Conservation (phyloP, 2,113 vertebrate genomes). For the Crotalus tigris region DNA sequence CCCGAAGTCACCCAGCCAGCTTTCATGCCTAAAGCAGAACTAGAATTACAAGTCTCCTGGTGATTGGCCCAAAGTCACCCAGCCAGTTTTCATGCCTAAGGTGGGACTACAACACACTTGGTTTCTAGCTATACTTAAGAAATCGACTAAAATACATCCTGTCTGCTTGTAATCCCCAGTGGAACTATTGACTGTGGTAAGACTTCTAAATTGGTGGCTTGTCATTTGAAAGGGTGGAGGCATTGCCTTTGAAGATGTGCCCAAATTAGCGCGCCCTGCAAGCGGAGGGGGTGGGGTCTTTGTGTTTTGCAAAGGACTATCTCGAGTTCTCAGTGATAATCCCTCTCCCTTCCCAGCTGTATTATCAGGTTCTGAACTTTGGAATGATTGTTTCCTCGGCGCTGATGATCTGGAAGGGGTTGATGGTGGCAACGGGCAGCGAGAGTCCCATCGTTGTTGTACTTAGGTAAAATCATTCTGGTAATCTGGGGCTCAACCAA, state of each 20-base stretch:
- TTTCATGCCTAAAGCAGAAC: no score
- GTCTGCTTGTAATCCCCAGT: not conserved
- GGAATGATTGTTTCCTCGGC: constrained; percentile 99
- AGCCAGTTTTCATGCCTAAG: no score
- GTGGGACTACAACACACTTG: no score
- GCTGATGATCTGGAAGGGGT: constrained; percentile 98
- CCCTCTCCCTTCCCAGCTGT: constrained; percentile 73
- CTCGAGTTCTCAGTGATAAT: not conserved
- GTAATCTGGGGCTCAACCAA: not conserved
- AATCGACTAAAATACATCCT: not conserved
- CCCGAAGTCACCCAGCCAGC: no score
- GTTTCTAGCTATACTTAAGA: not conserved
- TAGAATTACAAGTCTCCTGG: no score
- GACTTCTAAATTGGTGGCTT: not conserved
- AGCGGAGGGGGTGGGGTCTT: not conserved
- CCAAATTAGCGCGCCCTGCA: not conserved
- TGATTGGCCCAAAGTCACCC: no score
- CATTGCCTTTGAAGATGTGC: not conserved
- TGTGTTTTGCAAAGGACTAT: not conserved
- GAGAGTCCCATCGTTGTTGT: constrained; percentile 98
- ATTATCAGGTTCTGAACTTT: constrained; percentile 98
- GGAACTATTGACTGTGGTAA: not conserved
- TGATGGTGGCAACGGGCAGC: constrained; percentile 97
- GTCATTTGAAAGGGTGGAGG: not conserved
- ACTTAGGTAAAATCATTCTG: constrained; percentile 78